Percentiles rank a stretch among this genome's conserved stretches.
These are phyloP conservation scores for Aegithalos caudatus DNA, from an alignment of 2,113 vertebrate species.

Conservation along the genomic window DNA sequence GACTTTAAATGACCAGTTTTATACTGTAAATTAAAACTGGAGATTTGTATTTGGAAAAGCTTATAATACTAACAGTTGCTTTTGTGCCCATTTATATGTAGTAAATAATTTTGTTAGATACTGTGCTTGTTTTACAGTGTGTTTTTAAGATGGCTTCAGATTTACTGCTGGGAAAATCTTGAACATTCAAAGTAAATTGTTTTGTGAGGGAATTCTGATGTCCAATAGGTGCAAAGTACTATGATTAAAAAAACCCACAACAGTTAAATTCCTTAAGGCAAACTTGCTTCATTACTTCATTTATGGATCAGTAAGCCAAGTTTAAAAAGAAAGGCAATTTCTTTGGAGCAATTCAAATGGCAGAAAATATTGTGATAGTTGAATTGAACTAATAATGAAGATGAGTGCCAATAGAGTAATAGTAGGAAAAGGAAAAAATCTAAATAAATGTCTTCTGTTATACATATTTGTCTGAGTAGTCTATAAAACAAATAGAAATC, in stretches of 20 bases:
- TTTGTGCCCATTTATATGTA: background rate
- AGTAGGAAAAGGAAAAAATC: background rate
- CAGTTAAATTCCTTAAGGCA: background rate
- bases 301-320: background rate
- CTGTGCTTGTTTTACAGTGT: constrained; percentile 2
- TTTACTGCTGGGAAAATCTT: constrained; percentile 35
- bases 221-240: background rate
- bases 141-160: constrained; percentile 20
- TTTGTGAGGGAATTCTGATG: background rate
- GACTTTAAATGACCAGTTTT: background rate
- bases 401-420: background rate
- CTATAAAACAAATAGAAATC: background rate
- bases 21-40: background rate
- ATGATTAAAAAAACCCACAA: background rate
- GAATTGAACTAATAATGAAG: background rate
- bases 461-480: background rate
- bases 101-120: background rate
- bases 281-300: background rate
- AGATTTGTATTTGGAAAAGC: background rate
- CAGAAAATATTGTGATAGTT: background rate
- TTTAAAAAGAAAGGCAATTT: background rate
- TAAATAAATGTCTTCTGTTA: background rate
- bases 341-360: background rate
- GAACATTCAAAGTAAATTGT: background rate
- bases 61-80: background rate